Percentiles rank a stretch among this genome's conserved stretches.
phyloP scores from a whole-genome alignment of 2,888 invertebrate genomes.

The Pseudococcus longispinus region DNA sequence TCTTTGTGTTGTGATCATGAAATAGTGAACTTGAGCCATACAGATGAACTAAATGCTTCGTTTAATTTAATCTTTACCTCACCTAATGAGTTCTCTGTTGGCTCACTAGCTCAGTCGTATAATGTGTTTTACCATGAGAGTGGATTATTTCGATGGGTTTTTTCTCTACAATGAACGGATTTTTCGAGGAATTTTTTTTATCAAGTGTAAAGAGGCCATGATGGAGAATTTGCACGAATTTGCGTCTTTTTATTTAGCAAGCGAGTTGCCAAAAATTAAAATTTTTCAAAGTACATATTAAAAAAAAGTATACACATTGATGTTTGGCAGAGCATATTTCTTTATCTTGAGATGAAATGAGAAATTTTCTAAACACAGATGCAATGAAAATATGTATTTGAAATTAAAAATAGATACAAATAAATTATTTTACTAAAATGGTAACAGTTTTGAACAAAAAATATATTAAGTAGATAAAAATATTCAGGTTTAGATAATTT shows the following conservation, averaged over 20 bases:
- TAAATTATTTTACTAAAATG: background rate
- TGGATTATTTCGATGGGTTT: background rate
- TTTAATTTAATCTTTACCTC: background rate
- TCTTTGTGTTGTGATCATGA: background rate
- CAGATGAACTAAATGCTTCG: no score
- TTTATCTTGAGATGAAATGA: background rate
- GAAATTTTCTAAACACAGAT: background rate
- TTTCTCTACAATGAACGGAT: background rate
- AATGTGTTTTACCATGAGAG: background rate
- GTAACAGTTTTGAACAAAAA: background rate
- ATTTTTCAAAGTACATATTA: background rate
- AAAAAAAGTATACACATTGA: background rate
- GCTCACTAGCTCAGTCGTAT: background rate
- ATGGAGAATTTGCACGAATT: background rate
- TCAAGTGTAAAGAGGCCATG: background rate
- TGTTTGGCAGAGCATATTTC: background rate
- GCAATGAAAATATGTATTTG: background rate
- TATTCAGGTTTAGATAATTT: background rate
- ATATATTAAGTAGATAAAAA: background rate
- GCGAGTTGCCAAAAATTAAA: background rate
- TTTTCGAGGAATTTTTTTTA: background rate
- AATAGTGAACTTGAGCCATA: constrained; percentile 4
- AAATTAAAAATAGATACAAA: background rate
- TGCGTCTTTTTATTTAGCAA: background rate
- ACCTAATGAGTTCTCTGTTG: background rate